phyloP scores from a whole-genome alignment of 2,113 vertebrate genomes.

The Cichladusa arquata region DNA sequence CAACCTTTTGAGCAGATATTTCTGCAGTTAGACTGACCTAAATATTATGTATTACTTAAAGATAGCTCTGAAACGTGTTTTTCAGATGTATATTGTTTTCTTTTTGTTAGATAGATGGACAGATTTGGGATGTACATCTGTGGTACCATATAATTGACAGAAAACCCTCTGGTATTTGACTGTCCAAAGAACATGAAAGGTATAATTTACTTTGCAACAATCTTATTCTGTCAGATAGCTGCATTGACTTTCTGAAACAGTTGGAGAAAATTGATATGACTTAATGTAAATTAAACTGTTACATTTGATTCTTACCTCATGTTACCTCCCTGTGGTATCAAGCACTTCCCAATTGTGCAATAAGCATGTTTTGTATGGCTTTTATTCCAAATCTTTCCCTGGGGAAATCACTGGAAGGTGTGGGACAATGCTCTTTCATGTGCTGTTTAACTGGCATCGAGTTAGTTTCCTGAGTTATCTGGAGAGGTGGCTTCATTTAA shows the following conservation, averaged over 20 bases:
- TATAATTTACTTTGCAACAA: not conserved
- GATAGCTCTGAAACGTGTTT: not conserved
- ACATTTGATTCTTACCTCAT: slow-evolving; percentile 18
- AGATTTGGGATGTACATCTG: slow-evolving; percentile 45
- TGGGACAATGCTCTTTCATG: slow-evolving; percentile 35
- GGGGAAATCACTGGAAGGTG: slow-evolving; percentile 19
- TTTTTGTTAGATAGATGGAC: slow-evolving; percentile 33
- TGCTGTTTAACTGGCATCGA: slow-evolving; percentile 17
- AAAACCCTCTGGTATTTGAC: slow-evolving; percentile 20
- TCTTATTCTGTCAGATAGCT: slow-evolving; percentile 21
- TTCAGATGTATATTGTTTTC: not conserved
- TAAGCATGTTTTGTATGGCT: not conserved
- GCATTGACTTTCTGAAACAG: slow-evolving; percentile 37
- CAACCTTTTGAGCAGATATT: not conserved
- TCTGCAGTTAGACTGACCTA: not conserved
- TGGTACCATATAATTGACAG: slow-evolving; percentile 14
- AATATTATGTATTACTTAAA: not conserved
- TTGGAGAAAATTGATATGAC: slow-evolving; percentile 37
- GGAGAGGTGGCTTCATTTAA: slow-evolving; percentile 3
- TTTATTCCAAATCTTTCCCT: slow-evolving; percentile 9
- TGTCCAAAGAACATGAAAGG: slow-evolving; percentile 46
- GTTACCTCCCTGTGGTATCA: slow-evolving; percentile 31
- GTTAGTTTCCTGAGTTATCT: slow-evolving; percentile 22
- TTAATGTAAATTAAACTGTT: slow-evolving; percentile 45
- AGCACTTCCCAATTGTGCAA: not conserved